phyloP scores from a whole-genome alignment of 2,113 vertebrate species.

The Gracilinanus agilis region DNA sequence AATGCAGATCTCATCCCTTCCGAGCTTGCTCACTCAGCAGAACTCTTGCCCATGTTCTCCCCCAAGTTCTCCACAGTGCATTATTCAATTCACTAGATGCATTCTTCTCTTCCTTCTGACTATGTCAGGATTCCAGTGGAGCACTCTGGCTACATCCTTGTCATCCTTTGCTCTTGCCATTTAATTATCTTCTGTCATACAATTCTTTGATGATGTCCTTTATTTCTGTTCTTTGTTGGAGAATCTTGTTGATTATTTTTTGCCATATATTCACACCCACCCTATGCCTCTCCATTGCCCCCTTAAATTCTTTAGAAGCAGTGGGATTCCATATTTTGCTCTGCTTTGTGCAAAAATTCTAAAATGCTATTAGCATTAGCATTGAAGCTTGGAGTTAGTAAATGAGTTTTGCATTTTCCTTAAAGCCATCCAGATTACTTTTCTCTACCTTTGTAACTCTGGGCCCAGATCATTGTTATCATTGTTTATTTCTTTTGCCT shows the following conservation, averaged over 20 bases:
- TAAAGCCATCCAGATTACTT: no score
- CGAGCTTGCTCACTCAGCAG: background rate
- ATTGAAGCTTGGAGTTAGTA: no score
- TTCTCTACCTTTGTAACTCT: no score
- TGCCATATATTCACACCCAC: background rate
- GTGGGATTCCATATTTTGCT: no score
- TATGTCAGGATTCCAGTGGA: background rate
- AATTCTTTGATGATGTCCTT: background rate
- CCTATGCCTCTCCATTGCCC: no score
- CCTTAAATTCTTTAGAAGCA: no score
- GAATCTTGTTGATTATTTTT: background rate
- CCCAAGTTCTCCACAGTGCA: background rate
- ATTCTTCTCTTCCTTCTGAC: background rate
- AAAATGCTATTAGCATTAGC: no score
- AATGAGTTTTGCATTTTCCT: no score
- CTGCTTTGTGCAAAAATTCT: no score
- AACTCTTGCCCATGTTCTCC: background rate
- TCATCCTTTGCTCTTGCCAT: background rate
- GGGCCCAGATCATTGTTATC: no score
- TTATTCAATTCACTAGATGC: background rate
- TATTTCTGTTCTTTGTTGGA: background rate
- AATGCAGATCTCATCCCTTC: background rate
- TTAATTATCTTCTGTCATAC: background rate
- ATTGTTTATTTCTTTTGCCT: no score
- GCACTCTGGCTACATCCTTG: background rate